Base-by-base conservation (phyloP, 2,113 vertebrate genomes). In the Apteryx owenii region DNA sequence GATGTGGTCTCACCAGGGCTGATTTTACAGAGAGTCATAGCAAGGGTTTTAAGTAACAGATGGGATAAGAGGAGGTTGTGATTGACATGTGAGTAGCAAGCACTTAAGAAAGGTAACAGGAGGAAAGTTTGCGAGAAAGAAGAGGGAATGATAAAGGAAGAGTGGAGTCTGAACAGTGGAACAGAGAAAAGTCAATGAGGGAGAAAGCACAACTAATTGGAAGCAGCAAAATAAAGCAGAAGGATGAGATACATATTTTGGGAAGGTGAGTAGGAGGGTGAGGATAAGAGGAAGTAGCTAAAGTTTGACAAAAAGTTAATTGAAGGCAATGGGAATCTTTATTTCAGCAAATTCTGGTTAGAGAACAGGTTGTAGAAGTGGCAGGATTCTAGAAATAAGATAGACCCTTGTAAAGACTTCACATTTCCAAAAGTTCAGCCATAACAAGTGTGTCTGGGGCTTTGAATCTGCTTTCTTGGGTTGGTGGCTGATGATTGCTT, bases 191-290 rank as follows among this genome's bases (percentile, higher is more conserved):
- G 22, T 76, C 58, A 72, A 58, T 72, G 53, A 29, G 54, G 28
- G 92, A 80, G 87, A 89, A 95, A 93, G 38, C 46, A 61, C 77
- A 85, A 51, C 28, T 94, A 94, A 95, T 89, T 95, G 81, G 78
- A 93, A 94, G 70, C 60, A 88, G 80, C 13, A 64, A 90, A 76
- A 76, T 2, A 92, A 65, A 95, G 83, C 90, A 95, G 95, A 92
- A 95, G 77, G 62, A 80, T 91, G 62, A 69, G 51, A 69, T 65
- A 75, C n/a, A 40, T 89, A 85, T 80, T 89, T 79, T 53, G 73
- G 89, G 86, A 94, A 91, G 92, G 77, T 88, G 92, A 95, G 92
- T 95, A 38, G 95, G 92, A 95, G 89, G 81, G 92, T 92, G 81
- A 92, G 58, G 66, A 90, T 76, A 79, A 85, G 56, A 95, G 62